Evolutionary conservation across 2,888 invertebrate species (phyloP), one percentile per base, ranked within the genome.

Genomic region (Drosophila rubida): DNA sequence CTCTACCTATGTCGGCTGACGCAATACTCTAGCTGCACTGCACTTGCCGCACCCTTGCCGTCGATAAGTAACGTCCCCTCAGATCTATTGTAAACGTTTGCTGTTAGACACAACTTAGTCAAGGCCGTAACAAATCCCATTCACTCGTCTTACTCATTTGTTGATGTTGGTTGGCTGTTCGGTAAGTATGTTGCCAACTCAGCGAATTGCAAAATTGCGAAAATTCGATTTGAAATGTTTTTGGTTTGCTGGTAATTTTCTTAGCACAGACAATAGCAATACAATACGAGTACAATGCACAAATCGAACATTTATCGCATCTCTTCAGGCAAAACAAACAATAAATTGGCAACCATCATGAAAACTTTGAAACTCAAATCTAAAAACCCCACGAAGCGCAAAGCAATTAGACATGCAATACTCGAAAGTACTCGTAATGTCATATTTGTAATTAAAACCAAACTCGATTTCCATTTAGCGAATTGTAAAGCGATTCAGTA

Each of bases 371-470:
- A 53, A 51, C 67, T 46, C 4, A 68, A 63, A 54, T 62, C 67
- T 48, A 30, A 60, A 70, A 69, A 65, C 32, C 46, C 46, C 62
- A 61, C 75, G 69, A 80, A 84, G 87, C 88, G 84, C 80, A 83
- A 80, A 83, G 71, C 88, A 80, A 85, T 83, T 85, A 76, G 87
- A 87, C 88, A 89, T 89, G 90, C 88, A 83, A 89, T 90, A 85
- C 85, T 89, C 53, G 90, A 89, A 89, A 89, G 88, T 87, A 54
- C 50, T 63, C 22, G 57, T 61, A 68, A 44, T 74, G 77, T 74
- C 77, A 89, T 83, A 85, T 45, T 80, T 87, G 88, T 84, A 89
- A 86, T 89, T 87, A 88, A 89, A 75, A 61, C 42, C 11, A 41
- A 54, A 27, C 60, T 61, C 41, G 41, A 35, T 65, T 70, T 57